A percentile compares a stretch with the other conserved stretches of the same genome.
phyloP scores from a whole-genome alignment of 2,888 invertebrate genomes.

The Papilio demoleus region DNA sequence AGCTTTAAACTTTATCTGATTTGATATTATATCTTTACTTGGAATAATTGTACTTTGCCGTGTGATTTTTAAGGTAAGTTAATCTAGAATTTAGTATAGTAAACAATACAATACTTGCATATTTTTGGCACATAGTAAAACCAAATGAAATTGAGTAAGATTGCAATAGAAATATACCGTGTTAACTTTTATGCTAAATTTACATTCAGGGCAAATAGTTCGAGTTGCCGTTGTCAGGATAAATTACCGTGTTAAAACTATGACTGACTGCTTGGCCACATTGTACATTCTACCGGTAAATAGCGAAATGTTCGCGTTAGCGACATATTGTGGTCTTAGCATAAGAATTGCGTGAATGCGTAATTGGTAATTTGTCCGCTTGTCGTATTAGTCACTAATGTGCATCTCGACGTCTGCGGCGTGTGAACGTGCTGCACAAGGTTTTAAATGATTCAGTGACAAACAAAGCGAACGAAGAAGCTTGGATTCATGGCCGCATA shows the following conservation, averaged over 20 bases:
- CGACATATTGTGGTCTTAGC: too few relatives aligned
- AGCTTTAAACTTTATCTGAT: not conserved
- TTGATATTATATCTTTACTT: not conserved
- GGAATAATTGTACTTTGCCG: not conserved
- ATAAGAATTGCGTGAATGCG: slow-evolving; percentile 26
- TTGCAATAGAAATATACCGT: slow-evolving; percentile 22
- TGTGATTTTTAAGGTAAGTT: not conserved
- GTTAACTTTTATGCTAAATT: too few relatives aligned
- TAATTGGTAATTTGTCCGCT: slow-evolving; percentile 40
- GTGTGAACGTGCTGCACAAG: slow-evolving; percentile 40
- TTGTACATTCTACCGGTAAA: too few relatives aligned
- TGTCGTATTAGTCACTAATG: slow-evolving; percentile 46
- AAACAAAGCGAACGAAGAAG: slow-evolving; percentile 30
- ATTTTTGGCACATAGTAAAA: slow-evolving; percentile 4
- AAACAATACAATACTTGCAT: not conserved
- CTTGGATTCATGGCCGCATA: not conserved
- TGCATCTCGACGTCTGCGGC: slow-evolving; percentile 44
- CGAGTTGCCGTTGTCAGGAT: too few relatives aligned
- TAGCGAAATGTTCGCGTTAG: too few relatives aligned
- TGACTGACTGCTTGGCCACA: too few relatives aligned
- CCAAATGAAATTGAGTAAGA: slow-evolving; percentile 18
- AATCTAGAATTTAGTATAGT: too few relatives aligned
- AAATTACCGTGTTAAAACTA: too few relatives aligned
- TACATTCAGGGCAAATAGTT: too few relatives aligned
- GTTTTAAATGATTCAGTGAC: slow-evolving; percentile 39